phyloP scores from a whole-genome alignment of 2,113 vertebrate species.

The Numenius arquata region DNA sequence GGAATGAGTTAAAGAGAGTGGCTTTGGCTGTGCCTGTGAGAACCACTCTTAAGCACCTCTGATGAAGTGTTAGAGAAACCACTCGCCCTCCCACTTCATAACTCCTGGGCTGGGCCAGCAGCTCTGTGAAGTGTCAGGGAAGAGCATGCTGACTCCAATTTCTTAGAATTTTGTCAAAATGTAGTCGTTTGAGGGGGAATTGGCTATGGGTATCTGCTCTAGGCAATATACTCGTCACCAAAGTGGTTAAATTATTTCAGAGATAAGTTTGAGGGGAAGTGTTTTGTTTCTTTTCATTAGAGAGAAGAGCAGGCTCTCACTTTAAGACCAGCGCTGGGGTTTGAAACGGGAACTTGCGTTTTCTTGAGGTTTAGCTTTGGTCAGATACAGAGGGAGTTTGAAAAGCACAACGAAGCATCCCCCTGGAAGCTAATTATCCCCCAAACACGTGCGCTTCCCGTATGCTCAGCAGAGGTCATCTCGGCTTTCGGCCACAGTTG shows the following conservation, averaged over 20 bases:
- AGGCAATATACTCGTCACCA: background rate
- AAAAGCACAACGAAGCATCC: background rate
- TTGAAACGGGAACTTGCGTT: background rate
- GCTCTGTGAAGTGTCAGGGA: background rate
- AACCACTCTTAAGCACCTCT: background rate
- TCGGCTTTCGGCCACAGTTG: background rate
- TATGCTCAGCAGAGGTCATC: rapidly evolving
- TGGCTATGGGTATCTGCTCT: background rate
- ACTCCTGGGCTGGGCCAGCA: background rate
- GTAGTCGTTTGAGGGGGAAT: background rate
- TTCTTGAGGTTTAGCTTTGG: background rate
- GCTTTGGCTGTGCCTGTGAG: background rate
- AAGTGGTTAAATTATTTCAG: background rate
- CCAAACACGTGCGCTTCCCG: too few species aligned
- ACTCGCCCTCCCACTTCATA: background rate
- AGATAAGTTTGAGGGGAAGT: background rate
- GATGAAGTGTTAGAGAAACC: background rate
- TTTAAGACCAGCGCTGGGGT: rapidly evolving
- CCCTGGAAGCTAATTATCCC: background rate
- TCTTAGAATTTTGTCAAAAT: background rate
- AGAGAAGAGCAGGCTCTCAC: background rate
- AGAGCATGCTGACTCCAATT: background rate
- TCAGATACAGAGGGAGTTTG: background rate
- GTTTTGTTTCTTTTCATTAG: background rate
- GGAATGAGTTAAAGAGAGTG: background rate